A percentile compares a stretch with the other conserved stretches of the same genome.
Evolutionary conservation across 2,113 vertebrate genomes (phyloP).

Genomic region (Columbina picui): DNA sequence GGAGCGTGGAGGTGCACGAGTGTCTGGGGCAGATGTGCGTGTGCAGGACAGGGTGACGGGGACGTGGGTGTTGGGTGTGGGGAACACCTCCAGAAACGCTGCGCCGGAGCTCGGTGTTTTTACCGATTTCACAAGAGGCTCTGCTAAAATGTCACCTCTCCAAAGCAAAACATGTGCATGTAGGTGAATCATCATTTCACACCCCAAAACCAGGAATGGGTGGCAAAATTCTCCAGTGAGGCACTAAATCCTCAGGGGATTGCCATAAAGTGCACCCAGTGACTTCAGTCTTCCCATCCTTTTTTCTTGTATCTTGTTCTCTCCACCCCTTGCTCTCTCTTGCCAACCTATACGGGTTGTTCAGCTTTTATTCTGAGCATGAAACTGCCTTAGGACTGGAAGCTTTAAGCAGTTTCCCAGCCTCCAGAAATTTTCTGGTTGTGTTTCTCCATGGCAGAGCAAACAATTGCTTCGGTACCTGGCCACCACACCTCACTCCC

Average conservation of each 20-base stretch:
- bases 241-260: slow-evolving; percentile 21
- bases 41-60: neutral
- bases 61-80: slow-evolving; percentile 41
- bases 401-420: slow-evolving; percentile 60
- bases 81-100: neutral
- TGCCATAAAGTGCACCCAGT: neutral
- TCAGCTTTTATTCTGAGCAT: slow-evolving; percentile 49
- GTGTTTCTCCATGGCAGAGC: slow-evolving; percentile 26
- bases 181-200: slow-evolving; percentile 53
- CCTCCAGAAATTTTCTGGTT: slow-evolving; percentile 48
- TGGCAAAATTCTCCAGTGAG: slow-evolving; percentile 39
- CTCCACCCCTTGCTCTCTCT: slow-evolving; percentile 22
- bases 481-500: slow-evolving; percentile 24
- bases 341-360: neutral
- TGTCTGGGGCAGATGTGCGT: neutral
- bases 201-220: slow-evolving; percentile 43
- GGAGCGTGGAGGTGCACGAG: neutral
- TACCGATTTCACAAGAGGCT: slow-evolving; percentile 45
- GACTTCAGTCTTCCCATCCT: neutral
- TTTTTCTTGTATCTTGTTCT: neutral
- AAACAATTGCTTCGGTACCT: slow-evolving; percentile 13
- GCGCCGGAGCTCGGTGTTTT: neutral
- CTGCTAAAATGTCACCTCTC: slow-evolving; percentile 38
- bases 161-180: neutral
- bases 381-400: slow-evolving; percentile 69